Base-by-base conservation (phyloP, 2,888 invertebrate genomes). In the Archips crataeganus region DNA sequence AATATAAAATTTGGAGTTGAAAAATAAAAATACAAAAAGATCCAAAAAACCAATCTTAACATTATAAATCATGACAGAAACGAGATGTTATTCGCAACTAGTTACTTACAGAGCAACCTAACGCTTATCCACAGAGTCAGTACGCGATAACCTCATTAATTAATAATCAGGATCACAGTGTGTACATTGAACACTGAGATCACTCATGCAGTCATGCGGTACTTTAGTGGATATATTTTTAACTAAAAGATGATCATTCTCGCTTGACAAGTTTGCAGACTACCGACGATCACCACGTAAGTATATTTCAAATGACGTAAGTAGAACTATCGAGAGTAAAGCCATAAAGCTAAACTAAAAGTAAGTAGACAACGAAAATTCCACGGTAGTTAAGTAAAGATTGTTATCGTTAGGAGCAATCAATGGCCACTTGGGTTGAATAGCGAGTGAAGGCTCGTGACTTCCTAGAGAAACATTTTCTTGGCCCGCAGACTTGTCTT, bases 401-500 rank as follows among this genome's bases (percentile, higher is more conserved):
- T 73, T 63, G 65, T 71, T 74, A 76, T 76, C 76, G 66, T 66
- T 69, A 69, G 36, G 77, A 81, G 81, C 82, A 87, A 86, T 87
- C 87, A 85, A 87, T 87, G 82, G 82, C 79, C 83, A 84, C 82
- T 87, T 84, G 80, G 82, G 81, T 84, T 81, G 80, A 84, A 84
- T 84, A 81, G 69, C 59, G 69, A 75, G 82, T 82, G 81, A 82
- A 78, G 78, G 80, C 82, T 90, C 92, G 92, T 92, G 92, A 92
- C 92, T 93, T 91, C 92, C 90, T 88, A 80, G 80, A 83, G 79
- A 83, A 77, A 80, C 81, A 88, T 90, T 91, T 90, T 90, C 89
- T 88, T 85, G 79, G 79, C 77, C 78, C 80, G 82, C 78, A 79
- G 77, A 85, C 82, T 84, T 79, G 92, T 86, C 86, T 85, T 79